phyloP scores from a whole-genome alignment of 2,113 vertebrate species.

The Rhinichthys klamathensis region DNA sequence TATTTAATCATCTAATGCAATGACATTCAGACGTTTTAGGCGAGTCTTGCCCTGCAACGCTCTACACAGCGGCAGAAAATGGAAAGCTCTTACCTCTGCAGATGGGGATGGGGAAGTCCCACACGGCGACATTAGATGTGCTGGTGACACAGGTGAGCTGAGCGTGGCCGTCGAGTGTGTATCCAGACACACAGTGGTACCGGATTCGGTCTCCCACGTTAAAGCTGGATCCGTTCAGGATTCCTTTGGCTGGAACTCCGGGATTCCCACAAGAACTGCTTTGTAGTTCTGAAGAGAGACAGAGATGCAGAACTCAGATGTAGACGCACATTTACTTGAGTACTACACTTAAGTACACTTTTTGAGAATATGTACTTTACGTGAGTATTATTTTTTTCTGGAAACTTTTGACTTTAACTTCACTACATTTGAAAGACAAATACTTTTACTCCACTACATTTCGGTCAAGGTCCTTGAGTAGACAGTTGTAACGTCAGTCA shows the following conservation, averaged over 20 bases:
- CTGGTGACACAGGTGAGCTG: constrained; percentile 89
- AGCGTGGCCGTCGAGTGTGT: constrained; percentile 90
- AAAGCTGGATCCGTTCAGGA: constrained; percentile 92
- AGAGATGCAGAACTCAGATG: constrained; percentile 8
- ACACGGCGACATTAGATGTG: constrained; percentile 86
- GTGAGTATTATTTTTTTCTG: no score
- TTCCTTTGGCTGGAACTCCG: constrained; percentile 91
- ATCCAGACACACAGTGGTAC: constrained; percentile 88
- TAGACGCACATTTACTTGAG: no score
- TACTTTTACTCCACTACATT: no score
- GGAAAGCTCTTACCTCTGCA: constrained; percentile 85
- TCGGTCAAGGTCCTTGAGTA: no score
- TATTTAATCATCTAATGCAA: not conserved
- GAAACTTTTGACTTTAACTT: no score
- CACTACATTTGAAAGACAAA: no score
- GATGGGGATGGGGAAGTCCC: constrained; percentile 97
- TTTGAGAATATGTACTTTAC: no score
- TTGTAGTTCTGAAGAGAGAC: constrained; percentile 80
- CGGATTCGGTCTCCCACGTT: constrained; percentile 91
- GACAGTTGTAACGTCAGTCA: no score
- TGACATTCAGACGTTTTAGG: not conserved
- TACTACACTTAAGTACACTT: no score
- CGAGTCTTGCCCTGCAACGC: not conserved
- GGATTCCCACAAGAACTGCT: constrained; percentile 96
- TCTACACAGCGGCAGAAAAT: not conserved